Evolutionary conservation across 1,140 invertebrate genomes (phyloP).

Genomic region (Drosophila kikkawai): DNA sequence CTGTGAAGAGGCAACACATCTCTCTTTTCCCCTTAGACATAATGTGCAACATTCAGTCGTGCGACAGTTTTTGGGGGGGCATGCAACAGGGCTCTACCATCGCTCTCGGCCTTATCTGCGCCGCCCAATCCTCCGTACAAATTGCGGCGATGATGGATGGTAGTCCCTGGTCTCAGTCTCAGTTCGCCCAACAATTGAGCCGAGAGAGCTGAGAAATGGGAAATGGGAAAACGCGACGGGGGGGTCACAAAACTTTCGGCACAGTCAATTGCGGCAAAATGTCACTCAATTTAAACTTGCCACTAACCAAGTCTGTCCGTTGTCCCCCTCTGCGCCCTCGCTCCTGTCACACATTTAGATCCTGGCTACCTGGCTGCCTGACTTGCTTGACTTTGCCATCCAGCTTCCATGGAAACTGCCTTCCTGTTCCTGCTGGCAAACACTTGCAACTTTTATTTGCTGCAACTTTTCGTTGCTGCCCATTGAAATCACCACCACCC

Average conservation of each 20-base stretch:
- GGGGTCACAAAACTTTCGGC: conserved; percentile 58
- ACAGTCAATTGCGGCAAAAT: conserved; percentile 76
- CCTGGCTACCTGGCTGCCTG: conserved; percentile 4
- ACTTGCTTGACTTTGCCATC: conserved; percentile 1
- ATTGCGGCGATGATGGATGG: conserved; percentile 52
- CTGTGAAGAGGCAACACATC: conserved; percentile 7
- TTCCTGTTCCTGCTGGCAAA: conserved; percentile 16
- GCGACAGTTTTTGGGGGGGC: conserved; percentile 18
- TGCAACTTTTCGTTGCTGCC: conserved; percentile 51
- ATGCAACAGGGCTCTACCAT: conserved; percentile 45
- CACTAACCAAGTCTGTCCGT: conserved; percentile 44
- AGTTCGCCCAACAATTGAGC: conserved; percentile 15
- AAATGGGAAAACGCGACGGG: conserved; percentile 13
- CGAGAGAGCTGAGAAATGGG: neutral
- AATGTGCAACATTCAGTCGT: conserved; percentile 37
- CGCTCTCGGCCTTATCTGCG: conserved; percentile 20
- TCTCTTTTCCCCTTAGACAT: neutral
- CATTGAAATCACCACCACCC: conserved; percentile 41
- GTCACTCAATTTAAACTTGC: conserved; percentile 79
- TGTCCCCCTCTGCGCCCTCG: neutral
- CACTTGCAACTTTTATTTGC: conserved; percentile 72
- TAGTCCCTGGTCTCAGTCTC: conserved; percentile 21
- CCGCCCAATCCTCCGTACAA: conserved; percentile 39
- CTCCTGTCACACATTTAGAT: conserved; percentile 25
- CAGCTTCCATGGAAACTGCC: conserved; percentile 9